Conservation (phyloP, 2,888 invertebrate species). For the Tetranychus piercei region DNA sequence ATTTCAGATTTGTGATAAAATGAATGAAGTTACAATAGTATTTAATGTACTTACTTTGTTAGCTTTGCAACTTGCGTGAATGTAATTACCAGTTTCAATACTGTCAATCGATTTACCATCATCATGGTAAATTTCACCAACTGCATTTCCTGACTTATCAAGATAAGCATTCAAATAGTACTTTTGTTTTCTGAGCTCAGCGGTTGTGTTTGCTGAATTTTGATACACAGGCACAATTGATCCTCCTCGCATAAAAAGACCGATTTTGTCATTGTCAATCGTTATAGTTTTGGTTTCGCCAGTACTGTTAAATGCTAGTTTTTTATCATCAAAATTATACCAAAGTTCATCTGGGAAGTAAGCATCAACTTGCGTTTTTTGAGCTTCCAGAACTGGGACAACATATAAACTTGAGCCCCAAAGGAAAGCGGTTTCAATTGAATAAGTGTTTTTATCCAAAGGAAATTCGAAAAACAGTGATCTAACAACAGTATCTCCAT, state of each 20-base stretch:
- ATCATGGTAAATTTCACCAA: not conserved
- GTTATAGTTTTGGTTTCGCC: constrained; percentile 34
- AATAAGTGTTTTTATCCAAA: constrained; percentile 43
- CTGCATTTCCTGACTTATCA: not conserved
- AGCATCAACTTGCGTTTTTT: constrained; percentile 30
- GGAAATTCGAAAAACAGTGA: constrained; percentile 44
- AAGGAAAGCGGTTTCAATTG: constrained; percentile 54
- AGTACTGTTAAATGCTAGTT: constrained; percentile 14
- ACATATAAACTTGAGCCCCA: constrained; percentile 56
- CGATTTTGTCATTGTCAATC: constrained; percentile 46
- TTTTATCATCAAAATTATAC: constrained; percentile 36
- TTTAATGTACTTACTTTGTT: not conserved
- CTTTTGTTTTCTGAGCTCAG: not conserved
- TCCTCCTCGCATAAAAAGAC: constrained; percentile 49
- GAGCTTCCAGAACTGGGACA: constrained; percentile 43
- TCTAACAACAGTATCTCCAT: constrained; percentile 54
- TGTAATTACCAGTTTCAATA: not conserved
- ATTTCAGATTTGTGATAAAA: not conserved
- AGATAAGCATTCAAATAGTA: not conserved
- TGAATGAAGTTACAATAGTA: not conserved
- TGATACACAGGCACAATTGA: constrained; percentile 34
- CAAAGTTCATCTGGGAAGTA: constrained; percentile 49
- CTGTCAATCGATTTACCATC: constrained; percentile 3
- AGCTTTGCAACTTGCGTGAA: not conserved
- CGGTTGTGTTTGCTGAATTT: not conserved